Base-by-base conservation (phyloP, 1,140 invertebrate genomes). In the Temnothorax longispinosus region DNA sequence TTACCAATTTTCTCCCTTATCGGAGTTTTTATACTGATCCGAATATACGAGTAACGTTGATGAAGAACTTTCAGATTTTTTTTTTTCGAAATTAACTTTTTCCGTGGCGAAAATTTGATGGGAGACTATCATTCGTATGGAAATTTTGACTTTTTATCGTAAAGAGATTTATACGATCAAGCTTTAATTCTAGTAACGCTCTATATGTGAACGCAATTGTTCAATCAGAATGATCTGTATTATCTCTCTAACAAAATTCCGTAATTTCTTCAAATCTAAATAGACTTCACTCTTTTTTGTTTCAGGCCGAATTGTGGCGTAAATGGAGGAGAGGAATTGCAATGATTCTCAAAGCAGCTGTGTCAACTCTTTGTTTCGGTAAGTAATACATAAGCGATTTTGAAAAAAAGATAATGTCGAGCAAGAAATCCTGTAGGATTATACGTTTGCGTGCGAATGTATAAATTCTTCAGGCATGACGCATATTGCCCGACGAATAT, bases 321-420 rank as follows among this genome's bases (percentile, higher is more conserved):
- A 21, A 65, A 69, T 11, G 62, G 7, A n/a, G 7, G 7, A n/a
- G 7, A 67, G 13, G 4, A 64, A 78, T 21, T 13, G 18, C 18
- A n/a, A 50, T 3, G 11, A 8, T 78, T n/a, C 7, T 38, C 13
- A 18, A 38, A 69, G 1, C 4, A 21, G 21, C 21, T 41, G 56
- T 15, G 58, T 52, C 32, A 21, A 27, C 60, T 21, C 11, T 65
- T 80, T 18, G 32, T 47, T 27, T 80, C 18, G 35, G 65, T 58
- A 32, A 81, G 50, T 80, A 32, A 21, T 32, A 69, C 13, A 27
- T 8, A 72, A 60, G 18, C 13, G 0, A 74, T 84, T 84, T 74
- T 32, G 27, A 35, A 80, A 35, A 56, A 38, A 44, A 58, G 52
- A 54, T 58, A 21, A 21, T 21, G 35, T n/a, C 27, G 18, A 47